These are phyloP conservation scores for Conus ventricosus DNA, from an alignment of 1,140 invertebrate genomes.

Conservation along the genomic window DNA sequence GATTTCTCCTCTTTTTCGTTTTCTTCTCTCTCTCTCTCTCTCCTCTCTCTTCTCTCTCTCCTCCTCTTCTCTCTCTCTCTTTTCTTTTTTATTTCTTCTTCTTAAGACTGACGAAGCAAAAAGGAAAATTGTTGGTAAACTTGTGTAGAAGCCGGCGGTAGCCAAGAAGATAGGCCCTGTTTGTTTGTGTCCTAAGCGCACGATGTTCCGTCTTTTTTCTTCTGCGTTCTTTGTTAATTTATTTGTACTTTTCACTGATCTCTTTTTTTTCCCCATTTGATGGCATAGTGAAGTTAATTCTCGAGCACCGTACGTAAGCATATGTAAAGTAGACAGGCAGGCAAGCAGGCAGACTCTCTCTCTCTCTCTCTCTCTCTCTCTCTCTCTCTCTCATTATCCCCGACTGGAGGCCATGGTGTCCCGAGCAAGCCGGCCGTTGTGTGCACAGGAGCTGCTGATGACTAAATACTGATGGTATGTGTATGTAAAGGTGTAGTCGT, in stretches of 20 bases:
- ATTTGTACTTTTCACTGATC: background rate
- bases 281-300: too few relatives aligned
- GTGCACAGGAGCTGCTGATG: too few relatives aligned
- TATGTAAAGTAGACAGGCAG: too few relatives aligned
- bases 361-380: background rate
- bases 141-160: too few relatives aligned
- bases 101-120: background rate
- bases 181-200: too few relatives aligned
- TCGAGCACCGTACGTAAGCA: too few relatives aligned
- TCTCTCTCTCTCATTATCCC: background rate
- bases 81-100: background rate
- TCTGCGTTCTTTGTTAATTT: background rate
- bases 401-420: too few relatives aligned
- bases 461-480: too few relatives aligned
- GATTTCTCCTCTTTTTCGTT: background rate
- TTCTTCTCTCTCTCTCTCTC: constrained; percentile 1
- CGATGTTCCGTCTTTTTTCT: background rate
- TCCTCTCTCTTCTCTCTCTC: background rate
- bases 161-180: too few relatives aligned
- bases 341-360: background rate
- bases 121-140: too few relatives aligned
- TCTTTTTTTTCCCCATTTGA: background rate
- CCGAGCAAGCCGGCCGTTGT: too few relatives aligned
- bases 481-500: too few relatives aligned
- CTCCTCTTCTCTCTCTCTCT: background rate